Evolutionary conservation across 1,140 invertebrate species (phyloP).

Genomic region (Riptortus pedestris): DNA sequence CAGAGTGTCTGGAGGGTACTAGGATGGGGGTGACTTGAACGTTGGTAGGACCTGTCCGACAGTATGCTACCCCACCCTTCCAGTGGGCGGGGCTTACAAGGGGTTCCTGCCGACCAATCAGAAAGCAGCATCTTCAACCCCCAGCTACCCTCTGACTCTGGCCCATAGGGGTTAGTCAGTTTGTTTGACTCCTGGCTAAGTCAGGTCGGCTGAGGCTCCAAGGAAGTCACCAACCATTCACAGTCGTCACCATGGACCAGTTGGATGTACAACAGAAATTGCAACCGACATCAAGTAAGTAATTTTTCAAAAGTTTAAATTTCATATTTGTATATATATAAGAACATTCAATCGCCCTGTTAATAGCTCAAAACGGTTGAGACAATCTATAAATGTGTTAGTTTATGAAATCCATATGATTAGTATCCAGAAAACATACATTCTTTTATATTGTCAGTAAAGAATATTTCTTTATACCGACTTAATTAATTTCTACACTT

Average conservation of each 20-base stretch:
- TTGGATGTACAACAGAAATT: background rate
- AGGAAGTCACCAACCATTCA: too few species aligned
- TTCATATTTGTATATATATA: too few species aligned
- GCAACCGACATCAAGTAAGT: constrained; percentile 9
- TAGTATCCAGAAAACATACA: too few species aligned
- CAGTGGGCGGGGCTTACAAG: background rate
- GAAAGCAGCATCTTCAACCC: background rate
- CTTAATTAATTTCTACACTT: too few species aligned
- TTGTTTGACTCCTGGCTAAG: background rate
- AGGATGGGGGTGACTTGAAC: constrained; percentile 2
- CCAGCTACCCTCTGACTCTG: background rate
- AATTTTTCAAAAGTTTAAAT: background rate
- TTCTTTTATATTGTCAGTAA: too few species aligned
- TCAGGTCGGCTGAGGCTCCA: too few species aligned
- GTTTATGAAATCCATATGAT: too few species aligned
- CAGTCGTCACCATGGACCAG: background rate
- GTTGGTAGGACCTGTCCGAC: background rate
- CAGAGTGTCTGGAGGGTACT: too few species aligned
- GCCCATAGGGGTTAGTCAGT: background rate
- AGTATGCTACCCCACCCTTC: background rate
- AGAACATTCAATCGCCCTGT: too few species aligned
- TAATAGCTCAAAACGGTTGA: too few species aligned
- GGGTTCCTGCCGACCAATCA: background rate
- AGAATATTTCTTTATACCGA: too few species aligned
- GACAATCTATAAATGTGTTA: too few species aligned